A percentile compares a stretch with the other conserved stretches of the same genome.
Conservation (phyloP, 2,113 vertebrate genomes). For the Austrofundulus limnaeus region DNA sequence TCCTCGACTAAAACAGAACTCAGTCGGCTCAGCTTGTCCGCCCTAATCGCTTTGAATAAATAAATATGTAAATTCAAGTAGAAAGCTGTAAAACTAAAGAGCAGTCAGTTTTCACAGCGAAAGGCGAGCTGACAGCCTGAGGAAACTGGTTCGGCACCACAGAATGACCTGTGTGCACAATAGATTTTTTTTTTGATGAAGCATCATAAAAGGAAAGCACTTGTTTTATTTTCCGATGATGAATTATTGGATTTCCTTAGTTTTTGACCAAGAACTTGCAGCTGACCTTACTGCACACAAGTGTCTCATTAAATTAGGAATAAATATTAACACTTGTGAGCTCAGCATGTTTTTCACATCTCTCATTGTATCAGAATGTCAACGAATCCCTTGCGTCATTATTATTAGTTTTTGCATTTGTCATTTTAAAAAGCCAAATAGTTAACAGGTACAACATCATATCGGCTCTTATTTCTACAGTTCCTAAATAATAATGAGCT, state of each 20-base stretch:
- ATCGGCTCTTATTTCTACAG: neutral
- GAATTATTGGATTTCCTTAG: constrained; percentile 16
- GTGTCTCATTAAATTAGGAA: constrained; percentile 27
- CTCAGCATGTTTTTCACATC: neutral
- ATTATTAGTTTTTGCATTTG: neutral
- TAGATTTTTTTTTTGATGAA: constrained; percentile 17
- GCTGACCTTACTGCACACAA: constrained; percentile 24
- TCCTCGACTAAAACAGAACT: constrained; percentile 59
- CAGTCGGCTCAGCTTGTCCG: constrained; percentile 34
- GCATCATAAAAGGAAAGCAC: constrained; percentile 26
- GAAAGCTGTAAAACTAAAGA: constrained; percentile 63
- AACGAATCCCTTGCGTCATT: neutral
- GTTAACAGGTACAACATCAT: constrained; percentile 9
- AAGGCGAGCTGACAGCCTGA: constrained; percentile 31
- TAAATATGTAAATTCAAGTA: constrained; percentile 79
- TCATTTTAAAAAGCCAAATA: constrained; percentile 2
- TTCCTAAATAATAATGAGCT: constrained; percentile 25
- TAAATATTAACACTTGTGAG: neutral
- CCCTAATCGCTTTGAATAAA: constrained; percentile 59
- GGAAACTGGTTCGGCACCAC: constrained; percentile 30
- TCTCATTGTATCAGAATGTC: neutral
- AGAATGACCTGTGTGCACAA: constrained; percentile 14
- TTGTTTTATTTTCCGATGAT: constrained; percentile 19
- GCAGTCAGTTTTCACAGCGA: constrained; percentile 34
- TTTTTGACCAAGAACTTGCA: constrained; percentile 39